Evolutionary conservation across 2,797 vertebrate species (phyloP).

Genomic region (Paguma larvata): DNA sequence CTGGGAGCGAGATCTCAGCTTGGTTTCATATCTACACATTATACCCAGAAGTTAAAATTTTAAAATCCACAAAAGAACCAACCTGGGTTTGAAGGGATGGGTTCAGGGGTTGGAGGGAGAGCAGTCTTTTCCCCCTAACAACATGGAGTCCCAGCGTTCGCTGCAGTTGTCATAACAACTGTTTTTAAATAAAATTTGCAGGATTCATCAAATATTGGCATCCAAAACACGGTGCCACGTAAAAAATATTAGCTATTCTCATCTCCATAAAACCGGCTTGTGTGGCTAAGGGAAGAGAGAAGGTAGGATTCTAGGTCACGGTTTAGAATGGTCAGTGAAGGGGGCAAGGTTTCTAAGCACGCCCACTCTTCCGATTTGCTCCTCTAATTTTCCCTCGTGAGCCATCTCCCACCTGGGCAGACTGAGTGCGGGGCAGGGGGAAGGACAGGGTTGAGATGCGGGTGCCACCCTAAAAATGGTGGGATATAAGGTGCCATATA

Average conservation of each 20-base stretch:
- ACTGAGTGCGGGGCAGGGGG: no score
- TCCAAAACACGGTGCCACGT: background rate
- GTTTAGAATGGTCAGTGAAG: background rate
- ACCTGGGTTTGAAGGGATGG: constrained; percentile 24
- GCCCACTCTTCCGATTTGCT: background rate
- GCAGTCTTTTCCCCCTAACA: background rate
- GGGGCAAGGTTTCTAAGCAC: background rate
- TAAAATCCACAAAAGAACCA: constrained; percentile 59
- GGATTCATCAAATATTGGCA: constrained; percentile 56
- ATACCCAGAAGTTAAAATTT: constrained; percentile 66
- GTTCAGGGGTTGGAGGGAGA: background rate
- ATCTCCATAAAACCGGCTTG: background rate
- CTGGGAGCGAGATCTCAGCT: constrained; percentile 36
- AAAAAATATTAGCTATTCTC: constrained; percentile 34
- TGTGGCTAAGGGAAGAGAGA: background rate
- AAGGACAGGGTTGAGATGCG: background rate
- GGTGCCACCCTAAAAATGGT: background rate
- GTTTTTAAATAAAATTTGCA: constrained; percentile 64
- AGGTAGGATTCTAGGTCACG: background rate
- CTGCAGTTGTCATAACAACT: constrained; percentile 53
- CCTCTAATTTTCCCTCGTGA: background rate
- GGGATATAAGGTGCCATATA: background rate
- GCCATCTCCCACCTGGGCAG: background rate
- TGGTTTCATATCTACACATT: constrained; percentile 66
- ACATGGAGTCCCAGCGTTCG: background rate